Evolutionary conservation across 2,797 vertebrate species (phyloP).

Genomic region (Miopithecus talapoin): DNA sequence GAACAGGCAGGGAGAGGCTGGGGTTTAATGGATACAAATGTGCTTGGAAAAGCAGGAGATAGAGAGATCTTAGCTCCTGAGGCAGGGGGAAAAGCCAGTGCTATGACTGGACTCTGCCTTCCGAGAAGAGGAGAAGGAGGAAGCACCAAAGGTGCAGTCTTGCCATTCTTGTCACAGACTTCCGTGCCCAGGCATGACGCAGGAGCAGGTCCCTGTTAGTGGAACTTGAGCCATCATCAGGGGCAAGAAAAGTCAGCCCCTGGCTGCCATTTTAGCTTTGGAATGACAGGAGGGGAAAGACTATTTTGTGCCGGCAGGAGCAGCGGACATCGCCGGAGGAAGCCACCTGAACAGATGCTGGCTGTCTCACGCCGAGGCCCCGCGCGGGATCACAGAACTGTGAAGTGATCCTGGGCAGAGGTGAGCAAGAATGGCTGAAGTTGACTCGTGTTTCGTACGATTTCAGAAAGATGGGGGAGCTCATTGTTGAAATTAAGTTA

Average conservation of each 20-base stretch:
- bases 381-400: neutral
- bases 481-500: neutral
- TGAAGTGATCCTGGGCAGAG: neutral
- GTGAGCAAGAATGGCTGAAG: neutral
- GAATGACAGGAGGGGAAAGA: neutral
- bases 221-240: neutral
- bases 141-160: accelerated
- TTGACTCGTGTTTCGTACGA: neutral
- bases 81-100: neutral
- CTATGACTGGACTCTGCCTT: neutral
- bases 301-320: neutral
- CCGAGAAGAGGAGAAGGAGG: neutral
- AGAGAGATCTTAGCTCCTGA: neutral
- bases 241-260: neutral
- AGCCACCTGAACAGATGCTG: neutral
- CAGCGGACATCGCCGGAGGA: neutral
- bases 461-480: neutral
- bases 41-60: neutral
- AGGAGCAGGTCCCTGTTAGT: neutral
- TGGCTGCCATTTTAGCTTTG: neutral
- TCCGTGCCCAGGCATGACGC: no score
- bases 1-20: neutral
- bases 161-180: neutral
- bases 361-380: neutral
- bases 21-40: neutral